Conservation (phyloP, 2,113 vertebrate genomes). For the Indicator indicator region DNA sequence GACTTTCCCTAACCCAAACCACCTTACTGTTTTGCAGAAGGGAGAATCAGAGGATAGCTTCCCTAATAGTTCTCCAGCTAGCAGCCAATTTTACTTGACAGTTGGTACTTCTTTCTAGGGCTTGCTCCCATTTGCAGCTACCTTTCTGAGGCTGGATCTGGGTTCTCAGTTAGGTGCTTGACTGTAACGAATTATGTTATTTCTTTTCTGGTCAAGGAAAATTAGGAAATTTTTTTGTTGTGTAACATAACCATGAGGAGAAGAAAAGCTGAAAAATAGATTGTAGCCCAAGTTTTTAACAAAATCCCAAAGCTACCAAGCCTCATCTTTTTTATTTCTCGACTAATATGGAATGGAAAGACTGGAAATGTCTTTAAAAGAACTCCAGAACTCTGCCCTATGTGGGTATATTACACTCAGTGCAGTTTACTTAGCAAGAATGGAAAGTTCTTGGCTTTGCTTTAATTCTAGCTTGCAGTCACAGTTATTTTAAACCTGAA, state of each 20-base stretch:
- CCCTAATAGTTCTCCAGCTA: not conserved
- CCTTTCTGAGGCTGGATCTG: not conserved
- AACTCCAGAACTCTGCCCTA: not conserved
- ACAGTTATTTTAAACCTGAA: slow-evolving; percentile 29
- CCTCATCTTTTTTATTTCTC: not conserved
- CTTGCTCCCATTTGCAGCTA: not conserved
- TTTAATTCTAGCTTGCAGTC: not conserved
- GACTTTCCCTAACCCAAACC: not conserved
- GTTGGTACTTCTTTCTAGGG: not conserved
- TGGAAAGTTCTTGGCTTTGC: slow-evolving; percentile 17
- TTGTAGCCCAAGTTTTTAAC: not conserved
- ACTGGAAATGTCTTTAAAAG: not conserved
- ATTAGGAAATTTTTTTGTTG: not conserved
- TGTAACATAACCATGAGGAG: not conserved
- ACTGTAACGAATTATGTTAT: not conserved
- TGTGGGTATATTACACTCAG: not conserved
- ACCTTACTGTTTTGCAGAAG: not conserved
- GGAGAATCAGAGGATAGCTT: not conserved
- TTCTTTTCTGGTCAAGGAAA: not conserved
- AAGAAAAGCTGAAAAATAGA: not conserved
- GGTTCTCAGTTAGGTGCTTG: not conserved
- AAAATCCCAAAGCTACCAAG: not conserved
- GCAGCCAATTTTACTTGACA: not conserved
- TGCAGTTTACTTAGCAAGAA: not conserved
- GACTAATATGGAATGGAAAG: not conserved